Conservation (phyloP, 2,888 invertebrate species). For the Willowsia nigromaculata region DNA sequence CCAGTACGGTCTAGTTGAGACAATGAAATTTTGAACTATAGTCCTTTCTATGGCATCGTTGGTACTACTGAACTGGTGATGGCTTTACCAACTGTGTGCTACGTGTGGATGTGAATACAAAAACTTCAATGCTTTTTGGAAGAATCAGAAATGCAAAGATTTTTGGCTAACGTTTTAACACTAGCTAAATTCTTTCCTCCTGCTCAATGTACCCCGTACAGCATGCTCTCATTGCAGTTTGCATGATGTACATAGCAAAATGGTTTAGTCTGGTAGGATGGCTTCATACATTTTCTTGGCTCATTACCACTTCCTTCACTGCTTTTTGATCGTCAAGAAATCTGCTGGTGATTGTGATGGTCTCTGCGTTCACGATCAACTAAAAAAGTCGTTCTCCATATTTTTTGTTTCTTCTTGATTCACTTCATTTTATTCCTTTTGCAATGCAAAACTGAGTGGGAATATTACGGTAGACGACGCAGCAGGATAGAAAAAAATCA, state of each 20-base stretch:
- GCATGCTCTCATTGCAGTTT: too few relatives aligned
- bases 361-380: not conserved
- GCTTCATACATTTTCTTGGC: constrained; percentile 37
- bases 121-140: not conserved
- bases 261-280: not conserved
- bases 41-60: too few relatives aligned
- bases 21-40: too few relatives aligned
- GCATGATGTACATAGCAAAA: not conserved
- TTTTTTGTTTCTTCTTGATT: not conserved
- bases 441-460: not conserved
- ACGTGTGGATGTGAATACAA: too few relatives aligned
- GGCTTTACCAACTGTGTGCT: too few relatives aligned
- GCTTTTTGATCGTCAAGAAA: constrained; percentile 33
- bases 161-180: too few relatives aligned
- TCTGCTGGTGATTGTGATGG: constrained; percentile 12
- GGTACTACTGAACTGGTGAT: too few relatives aligned
- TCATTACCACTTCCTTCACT: constrained; percentile 55
- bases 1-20: too few relatives aligned
- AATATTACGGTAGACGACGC: not conserved
- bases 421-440: not conserved
- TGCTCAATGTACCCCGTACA: not conserved
- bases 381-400: not conserved
- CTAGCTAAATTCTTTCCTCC: too few relatives aligned
- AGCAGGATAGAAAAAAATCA: not conserved
- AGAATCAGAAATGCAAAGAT: not conserved